These are phyloP conservation scores for Nycticryphes semicollaris DNA, from an alignment of 2,113 vertebrate genomes.

Conservation along the genomic window DNA sequence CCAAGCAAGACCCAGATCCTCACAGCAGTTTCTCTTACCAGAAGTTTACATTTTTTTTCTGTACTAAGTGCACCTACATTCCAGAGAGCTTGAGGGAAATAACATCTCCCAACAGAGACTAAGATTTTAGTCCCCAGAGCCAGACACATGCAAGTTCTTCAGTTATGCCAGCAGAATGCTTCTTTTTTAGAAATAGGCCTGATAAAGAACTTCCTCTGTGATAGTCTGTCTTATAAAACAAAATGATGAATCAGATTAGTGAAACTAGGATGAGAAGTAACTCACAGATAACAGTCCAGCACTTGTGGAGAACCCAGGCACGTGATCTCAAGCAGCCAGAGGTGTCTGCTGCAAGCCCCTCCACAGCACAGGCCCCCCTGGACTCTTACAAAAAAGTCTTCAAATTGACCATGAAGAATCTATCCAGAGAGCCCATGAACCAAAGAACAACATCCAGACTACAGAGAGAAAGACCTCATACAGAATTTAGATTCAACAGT, in stretches of 20 bases:
- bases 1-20: neutral
- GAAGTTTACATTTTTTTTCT: rapidly evolving
- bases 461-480: neutral
- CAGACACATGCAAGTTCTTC: neutral
- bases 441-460: neutral
- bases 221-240: neutral
- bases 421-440: neutral
- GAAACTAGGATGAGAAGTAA: neutral
- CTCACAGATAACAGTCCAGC: neutral
- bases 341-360: neutral
- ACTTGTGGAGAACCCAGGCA: neutral
- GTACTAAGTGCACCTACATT: neutral
- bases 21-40: neutral
- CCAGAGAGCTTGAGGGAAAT: neutral
- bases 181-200: neutral
- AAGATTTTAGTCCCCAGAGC: neutral
- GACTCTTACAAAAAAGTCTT: neutral
- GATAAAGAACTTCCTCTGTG: neutral
- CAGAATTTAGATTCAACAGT: neutral
- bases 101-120: rapidly evolving
- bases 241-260: neutral
- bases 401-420: neutral
- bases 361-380: neutral
- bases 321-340: neutral
- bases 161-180: neutral